phyloP scores from a whole-genome alignment of 2,888 invertebrate species.

The Carcina quercana region DNA sequence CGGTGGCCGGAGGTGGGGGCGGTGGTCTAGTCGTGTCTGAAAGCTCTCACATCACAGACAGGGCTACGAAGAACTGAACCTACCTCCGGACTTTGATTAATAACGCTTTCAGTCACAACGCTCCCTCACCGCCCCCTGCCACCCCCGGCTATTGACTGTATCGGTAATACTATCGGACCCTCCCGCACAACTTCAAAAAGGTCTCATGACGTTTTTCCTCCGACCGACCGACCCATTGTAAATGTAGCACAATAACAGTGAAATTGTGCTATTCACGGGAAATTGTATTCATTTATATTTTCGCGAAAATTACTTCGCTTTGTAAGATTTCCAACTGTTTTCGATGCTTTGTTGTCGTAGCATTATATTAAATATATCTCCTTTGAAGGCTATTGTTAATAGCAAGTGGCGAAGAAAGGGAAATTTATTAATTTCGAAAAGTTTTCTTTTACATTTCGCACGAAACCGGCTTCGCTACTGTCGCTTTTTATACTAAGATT shows the following conservation, averaged over 20 bases:
- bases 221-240: conserved; percentile 31
- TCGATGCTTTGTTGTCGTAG: conserved; percentile 19
- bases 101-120: conserved; percentile 23
- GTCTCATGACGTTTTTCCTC: conserved; percentile 28
- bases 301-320: conserved; percentile 28
- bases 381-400: conserved; percentile 2
- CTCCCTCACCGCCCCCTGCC: conserved; percentile 23
- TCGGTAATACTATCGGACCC: conserved; percentile 20
- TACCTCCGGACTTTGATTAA: conserved; percentile 21
- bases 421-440: conserved; percentile 7
- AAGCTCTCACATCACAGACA: conserved; percentile 2
- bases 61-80: conserved; percentile 11
- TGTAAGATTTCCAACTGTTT: conserved; percentile 24
- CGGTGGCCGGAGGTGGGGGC: background rate
- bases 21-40: background rate
- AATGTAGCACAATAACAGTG: conserved; percentile 37
- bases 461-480: no score
- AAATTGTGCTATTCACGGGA: conserved; percentile 40
- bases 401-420: conserved; percentile 1
- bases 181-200: conserved; percentile 23
- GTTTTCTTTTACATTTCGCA: no score
- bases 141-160: conserved; percentile 26
- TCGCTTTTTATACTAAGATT: no score
- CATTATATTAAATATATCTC: conserved; percentile 1
- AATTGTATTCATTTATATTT: conserved; percentile 28